Evolutionary conservation across 2,888 invertebrate genomes (phyloP).

Genomic region (Apodemia zela): DNA sequence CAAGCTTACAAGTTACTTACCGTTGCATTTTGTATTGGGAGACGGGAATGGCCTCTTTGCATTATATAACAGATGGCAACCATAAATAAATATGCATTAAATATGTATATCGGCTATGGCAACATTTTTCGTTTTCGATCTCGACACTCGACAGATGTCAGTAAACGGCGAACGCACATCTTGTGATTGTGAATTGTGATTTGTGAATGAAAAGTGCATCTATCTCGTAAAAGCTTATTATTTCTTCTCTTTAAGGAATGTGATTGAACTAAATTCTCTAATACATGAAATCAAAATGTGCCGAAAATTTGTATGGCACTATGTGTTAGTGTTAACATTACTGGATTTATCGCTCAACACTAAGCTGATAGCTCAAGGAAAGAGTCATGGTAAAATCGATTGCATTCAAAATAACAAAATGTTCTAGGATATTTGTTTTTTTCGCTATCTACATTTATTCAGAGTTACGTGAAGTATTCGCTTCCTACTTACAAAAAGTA

Average conservation of each 20-base stretch:
- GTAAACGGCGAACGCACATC: constrained; percentile 30
- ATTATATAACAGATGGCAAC: too few species aligned
- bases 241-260: constrained; percentile 51
- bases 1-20: too few species aligned
- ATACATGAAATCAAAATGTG: constrained; percentile 64
- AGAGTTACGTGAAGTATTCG: background rate
- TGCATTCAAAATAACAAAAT: constrained; percentile 33
- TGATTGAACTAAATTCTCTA: constrained; percentile 54
- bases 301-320: constrained; percentile 82
- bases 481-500: constrained; percentile 10
- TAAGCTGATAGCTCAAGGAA: constrained; percentile 86
- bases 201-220: constrained; percentile 35
- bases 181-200: constrained; percentile 30
- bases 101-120: too few species aligned
- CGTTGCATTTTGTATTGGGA: too few species aligned
- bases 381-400: constrained; percentile 86
- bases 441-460: background rate
- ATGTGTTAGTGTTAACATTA: constrained; percentile 84
- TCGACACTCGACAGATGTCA: constrained; percentile 15
- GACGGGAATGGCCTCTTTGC: too few species aligned
- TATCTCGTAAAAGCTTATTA: background rate
- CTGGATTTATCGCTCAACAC: constrained; percentile 84
- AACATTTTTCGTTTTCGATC: constrained; percentile 4
- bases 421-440: background rate
- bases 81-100: too few species aligned